Conservation (phyloP, 2,888 invertebrate genomes). For the Epsilonema sp. region DNA sequence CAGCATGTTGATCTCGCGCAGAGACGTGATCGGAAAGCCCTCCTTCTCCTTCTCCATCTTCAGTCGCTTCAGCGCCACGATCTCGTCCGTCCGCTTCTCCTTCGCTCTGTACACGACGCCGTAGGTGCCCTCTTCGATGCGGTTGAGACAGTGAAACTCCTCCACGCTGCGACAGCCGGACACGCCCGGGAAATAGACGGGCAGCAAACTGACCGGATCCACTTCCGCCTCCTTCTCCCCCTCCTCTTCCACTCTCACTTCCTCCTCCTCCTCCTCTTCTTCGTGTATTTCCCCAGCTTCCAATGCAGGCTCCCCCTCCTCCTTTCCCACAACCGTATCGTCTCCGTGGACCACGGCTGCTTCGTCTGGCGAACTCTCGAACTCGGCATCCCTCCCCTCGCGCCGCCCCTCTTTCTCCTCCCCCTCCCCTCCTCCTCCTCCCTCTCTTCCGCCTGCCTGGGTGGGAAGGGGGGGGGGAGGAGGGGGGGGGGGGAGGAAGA, state of each 20-base stretch:
- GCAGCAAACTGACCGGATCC: slow-evolving; percentile 2
- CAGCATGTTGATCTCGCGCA: slow-evolving; percentile 46
- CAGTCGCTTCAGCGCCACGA: slow-evolving; percentile 51
- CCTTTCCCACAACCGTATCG: background rate
- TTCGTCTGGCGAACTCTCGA: background rate
- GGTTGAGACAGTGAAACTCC: slow-evolving; percentile 87
- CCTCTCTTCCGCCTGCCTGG: too few relatives aligned
- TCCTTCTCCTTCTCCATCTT: slow-evolving; percentile 99
- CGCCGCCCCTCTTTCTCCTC: background rate
- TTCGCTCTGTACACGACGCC: slow-evolving; percentile 91
- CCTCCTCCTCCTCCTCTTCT: background rate
- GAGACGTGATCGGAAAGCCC: slow-evolving; percentile 78
- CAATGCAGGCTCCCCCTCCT: background rate
- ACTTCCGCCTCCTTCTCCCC: background rate
- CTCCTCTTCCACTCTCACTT: background rate
- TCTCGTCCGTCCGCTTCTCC: slow-evolving; percentile 58
- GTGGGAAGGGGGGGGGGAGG: too few relatives aligned
- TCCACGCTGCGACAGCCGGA: slow-evolving; percentile 85
- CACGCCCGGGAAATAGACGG: slow-evolving; percentile 9
- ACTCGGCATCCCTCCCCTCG: slow-evolving; percentile 4
- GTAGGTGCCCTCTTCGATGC: slow-evolving; percentile 96
- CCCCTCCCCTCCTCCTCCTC: background rate
- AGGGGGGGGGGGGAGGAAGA: too few relatives aligned
- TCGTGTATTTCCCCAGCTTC: background rate
- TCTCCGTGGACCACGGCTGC: background rate